phyloP scores from a whole-genome alignment of 2,113 vertebrate genomes.

The Rhinolophus ferrumequinum region DNA sequence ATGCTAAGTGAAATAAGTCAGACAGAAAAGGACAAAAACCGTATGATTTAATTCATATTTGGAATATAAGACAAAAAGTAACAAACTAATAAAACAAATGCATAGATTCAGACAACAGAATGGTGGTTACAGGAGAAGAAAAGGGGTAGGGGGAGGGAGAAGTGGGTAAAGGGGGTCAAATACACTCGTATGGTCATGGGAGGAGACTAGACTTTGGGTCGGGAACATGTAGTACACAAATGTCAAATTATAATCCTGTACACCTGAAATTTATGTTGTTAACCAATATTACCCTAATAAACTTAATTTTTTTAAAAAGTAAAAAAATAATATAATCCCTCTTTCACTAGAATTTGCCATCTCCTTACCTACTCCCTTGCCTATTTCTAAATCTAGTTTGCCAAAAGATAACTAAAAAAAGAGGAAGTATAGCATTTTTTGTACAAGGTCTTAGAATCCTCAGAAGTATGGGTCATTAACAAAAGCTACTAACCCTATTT shows the following conservation, averaged over 20 bases:
- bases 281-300: background rate
- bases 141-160: background rate
- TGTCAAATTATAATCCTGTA: background rate
- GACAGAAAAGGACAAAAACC: background rate
- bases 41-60: background rate
- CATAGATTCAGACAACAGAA: background rate
- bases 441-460: background rate
- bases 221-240: background rate
- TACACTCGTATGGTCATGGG: background rate
- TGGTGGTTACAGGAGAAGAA: background rate
- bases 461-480: background rate
- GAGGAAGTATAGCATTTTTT: background rate
- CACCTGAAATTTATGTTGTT: background rate
- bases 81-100: background rate
- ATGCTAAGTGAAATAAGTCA: too few species aligned
- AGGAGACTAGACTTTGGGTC: background rate
- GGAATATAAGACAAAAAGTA: background rate
- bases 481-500: background rate
- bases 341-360: background rate
- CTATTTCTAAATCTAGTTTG: background rate
- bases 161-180: background rate
- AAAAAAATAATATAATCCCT: background rate
- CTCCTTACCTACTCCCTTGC: background rate
- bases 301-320: background rate
- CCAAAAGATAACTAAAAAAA: background rate